phyloP scores from a whole-genome alignment of 2,888 invertebrate genomes.

The Eledone cirrhosa region DNA sequence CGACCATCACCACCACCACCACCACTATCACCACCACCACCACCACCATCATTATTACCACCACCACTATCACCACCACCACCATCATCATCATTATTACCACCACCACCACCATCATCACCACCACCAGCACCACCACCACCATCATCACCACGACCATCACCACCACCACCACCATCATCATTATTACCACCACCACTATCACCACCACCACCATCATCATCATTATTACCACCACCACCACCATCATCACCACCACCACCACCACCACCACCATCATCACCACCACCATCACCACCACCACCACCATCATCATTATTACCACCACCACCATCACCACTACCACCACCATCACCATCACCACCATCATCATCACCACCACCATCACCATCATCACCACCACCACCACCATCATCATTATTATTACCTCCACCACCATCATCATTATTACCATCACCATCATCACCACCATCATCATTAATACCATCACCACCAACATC shows the following conservation, averaged over 20 bases:
- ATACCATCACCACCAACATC: too few species aligned
- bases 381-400: constrained; percentile 34
- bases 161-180: too few species aligned
- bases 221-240: background rate
- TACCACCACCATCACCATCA: constrained; percentile 59
- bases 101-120: constrained; percentile 28
- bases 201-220: constrained; percentile 9
- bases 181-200: constrained; percentile 5
- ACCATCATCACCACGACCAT: too few species aligned
- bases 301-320: background rate
- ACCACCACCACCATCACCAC: constrained; percentile 40
- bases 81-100: constrained; percentile 21
- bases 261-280: background rate
- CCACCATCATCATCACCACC: constrained; percentile 47
- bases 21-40: background rate
- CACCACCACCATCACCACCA: constrained; percentile 8
- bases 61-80: constrained; percentile 28
- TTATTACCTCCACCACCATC: too few species aligned
- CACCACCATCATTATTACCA: constrained; percentile 26
- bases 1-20: background rate
- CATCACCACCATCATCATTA: constrained; percentile 29
- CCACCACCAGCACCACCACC: constrained; percentile 27
- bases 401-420: constrained; percentile 38
- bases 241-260: background rate
- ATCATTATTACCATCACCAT: constrained; percentile 29